A percentile compares a stretch with the other conserved stretches of the same genome.
Conservation (phyloP, 2,113 vertebrate species). For the Lanius collurio region DNA sequence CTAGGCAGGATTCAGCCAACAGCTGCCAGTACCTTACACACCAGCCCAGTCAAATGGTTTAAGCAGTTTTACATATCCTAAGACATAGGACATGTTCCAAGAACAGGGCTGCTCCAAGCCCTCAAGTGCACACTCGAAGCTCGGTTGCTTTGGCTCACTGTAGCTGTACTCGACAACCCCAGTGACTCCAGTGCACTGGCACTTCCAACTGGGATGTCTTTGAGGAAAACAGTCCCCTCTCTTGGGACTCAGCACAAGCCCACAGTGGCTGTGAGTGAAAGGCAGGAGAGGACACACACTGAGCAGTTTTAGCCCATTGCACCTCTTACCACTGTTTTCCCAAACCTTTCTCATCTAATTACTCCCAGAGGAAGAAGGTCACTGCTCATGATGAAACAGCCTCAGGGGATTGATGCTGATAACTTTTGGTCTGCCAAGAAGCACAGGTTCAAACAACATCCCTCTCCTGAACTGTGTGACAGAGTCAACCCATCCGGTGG, state of each 20-base stretch:
- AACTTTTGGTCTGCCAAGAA: not conserved
- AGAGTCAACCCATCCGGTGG: rapidly evolving
- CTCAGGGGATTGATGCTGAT: not conserved
- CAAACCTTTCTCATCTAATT: not conserved
- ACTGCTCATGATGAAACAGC: not conserved
- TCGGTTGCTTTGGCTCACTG: rapidly evolving
- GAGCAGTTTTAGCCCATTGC: not conserved
- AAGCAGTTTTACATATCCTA: not conserved
- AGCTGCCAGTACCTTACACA: not conserved
- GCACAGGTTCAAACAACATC: not conserved
- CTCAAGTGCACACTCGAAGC: not conserved
- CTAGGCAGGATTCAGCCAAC: not conserved
- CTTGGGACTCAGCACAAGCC: not conserved
- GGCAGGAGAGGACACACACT: rapidly evolving
- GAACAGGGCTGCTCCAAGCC: not conserved
- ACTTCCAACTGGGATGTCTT: not conserved
- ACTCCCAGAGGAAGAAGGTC: not conserved
- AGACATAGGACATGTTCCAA: not conserved
- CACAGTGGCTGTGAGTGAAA: not conserved
- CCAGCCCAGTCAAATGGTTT: not conserved
- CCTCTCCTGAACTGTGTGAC: not conserved
- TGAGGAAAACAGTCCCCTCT: not conserved
- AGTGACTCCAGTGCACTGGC: not conserved
- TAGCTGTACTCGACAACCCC: not conserved
- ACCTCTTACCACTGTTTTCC: not conserved